Evolutionary conservation across 2,888 invertebrate genomes (phyloP).

Genomic region (Gnatocerus cornutus): DNA sequence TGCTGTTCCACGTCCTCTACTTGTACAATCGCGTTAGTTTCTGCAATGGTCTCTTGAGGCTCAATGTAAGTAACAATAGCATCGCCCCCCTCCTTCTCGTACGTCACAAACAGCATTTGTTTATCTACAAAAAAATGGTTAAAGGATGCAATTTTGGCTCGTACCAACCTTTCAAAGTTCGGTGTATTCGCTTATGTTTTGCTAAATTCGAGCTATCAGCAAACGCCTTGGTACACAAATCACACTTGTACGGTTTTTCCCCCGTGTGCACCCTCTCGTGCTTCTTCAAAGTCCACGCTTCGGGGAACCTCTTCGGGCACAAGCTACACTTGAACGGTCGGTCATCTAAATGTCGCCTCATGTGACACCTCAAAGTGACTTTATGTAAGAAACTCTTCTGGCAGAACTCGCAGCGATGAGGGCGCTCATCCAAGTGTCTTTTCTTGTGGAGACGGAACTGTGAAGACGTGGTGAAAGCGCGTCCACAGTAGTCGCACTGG

Average conservation of each 20-base stretch:
- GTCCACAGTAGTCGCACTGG: slow-evolving; percentile 78
- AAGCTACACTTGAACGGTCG: slow-evolving; percentile 77
- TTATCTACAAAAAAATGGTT: slow-evolving; percentile 43
- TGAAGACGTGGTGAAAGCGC: slow-evolving; percentile 83
- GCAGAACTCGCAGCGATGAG: slow-evolving; percentile 76
- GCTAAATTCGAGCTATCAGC: slow-evolving; percentile 85
- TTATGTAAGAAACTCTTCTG: slow-evolving; percentile 76
- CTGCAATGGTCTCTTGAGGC: slow-evolving; percentile 24
- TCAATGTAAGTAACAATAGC: slow-evolving; percentile 47
- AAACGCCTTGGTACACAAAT: slow-evolving; percentile 82
- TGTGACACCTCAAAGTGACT: slow-evolving; percentile 78
- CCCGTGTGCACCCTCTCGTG: slow-evolving; percentile 79
- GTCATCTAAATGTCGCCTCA: slow-evolving; percentile 79
- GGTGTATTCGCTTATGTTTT: slow-evolving; percentile 75
- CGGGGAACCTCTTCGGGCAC: slow-evolving; percentile 77
- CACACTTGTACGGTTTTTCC: slow-evolving; percentile 82
- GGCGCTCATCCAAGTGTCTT: slow-evolving; percentile 73
- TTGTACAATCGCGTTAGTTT: slow-evolving; percentile 32
- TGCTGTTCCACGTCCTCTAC: slow-evolving; percentile 31
- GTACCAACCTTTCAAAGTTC: slow-evolving; percentile 28
- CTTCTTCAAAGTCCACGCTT: slow-evolving; percentile 78
- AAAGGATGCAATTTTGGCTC: no score
- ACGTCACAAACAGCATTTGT: slow-evolving; percentile 73
- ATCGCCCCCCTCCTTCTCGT: slow-evolving; percentile 66
- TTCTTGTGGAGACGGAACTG: slow-evolving; percentile 81